phyloP scores from a whole-genome alignment of 2,113 vertebrate genomes.

The Panthera uncia region DNA sequence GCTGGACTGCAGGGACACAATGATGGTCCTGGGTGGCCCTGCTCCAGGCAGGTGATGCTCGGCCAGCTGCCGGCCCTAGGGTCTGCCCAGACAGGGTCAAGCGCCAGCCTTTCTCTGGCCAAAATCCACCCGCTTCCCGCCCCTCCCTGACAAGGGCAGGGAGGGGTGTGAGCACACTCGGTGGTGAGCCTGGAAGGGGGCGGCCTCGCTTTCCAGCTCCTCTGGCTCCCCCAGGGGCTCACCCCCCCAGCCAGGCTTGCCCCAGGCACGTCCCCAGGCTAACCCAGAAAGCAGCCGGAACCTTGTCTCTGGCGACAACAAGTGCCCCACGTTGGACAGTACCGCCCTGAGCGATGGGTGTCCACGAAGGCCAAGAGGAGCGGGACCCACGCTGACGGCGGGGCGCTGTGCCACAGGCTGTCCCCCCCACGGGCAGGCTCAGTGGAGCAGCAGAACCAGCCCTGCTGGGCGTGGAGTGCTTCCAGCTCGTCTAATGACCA shows the following conservation, averaged over 20 bases:
- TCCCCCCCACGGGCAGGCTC: not conserved
- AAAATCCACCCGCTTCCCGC: not conserved
- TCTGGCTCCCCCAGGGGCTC: not conserved
- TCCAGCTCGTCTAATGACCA: not conserved
- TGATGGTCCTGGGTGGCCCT: not conserved
- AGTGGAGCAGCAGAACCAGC: not conserved
- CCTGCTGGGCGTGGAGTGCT: not conserved
- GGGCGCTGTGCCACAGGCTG: not conserved
- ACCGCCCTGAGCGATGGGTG: not conserved
- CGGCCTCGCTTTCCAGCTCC: fast-evolving
- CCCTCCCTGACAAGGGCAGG: no score
- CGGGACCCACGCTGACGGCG: not conserved
- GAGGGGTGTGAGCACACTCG: not conserved
- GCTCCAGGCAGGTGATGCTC: not conserved
- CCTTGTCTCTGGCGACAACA: fast-evolving
- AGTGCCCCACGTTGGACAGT: not conserved
- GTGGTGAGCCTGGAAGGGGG: not conserved
- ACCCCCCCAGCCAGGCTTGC: no score
- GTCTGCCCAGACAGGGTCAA: not conserved
- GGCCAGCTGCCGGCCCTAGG: fast-evolving
- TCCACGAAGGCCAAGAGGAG: not conserved
- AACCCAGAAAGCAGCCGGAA: not conserved
- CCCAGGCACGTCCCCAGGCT: not conserved
- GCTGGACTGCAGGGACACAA: not conserved
- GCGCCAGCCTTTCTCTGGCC: not conserved